Conservation (phyloP, 2,888 invertebrate species). For the Megamerina dolium region DNA sequence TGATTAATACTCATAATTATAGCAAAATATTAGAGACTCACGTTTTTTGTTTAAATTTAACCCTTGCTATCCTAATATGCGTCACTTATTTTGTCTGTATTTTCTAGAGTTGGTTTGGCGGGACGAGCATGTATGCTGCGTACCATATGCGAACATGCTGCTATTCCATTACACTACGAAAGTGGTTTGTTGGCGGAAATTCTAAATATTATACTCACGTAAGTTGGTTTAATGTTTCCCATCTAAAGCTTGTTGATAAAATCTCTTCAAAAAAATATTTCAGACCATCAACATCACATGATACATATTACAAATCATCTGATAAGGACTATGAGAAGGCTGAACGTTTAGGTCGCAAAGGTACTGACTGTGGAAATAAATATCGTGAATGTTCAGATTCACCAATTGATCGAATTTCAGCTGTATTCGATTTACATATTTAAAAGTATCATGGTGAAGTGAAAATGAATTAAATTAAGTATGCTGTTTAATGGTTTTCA, state of each 20-base stretch:
- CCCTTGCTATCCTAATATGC: no score
- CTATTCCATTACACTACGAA: conserved; percentile 60
- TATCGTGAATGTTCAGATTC: conserved; percentile 34
- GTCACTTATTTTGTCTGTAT: no score
- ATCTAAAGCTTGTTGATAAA: no score
- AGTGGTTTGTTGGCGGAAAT: conserved; percentile 70
- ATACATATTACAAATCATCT: conserved; percentile 55
- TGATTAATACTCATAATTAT: no score
- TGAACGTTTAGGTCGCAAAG: conserved; percentile 57
- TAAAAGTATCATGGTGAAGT: no score
- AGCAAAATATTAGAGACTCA: no score
- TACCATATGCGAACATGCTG: conserved; percentile 70
- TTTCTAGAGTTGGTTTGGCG: conserved; percentile 60
- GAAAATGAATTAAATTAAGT: no score
- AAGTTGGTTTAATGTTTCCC: conserved; percentile 40
- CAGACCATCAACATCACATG: conserved; percentile 65
- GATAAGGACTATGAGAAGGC: conserved; percentile 67
- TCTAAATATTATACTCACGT: conserved; percentile 69
- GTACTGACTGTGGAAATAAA: conserved; percentile 30
- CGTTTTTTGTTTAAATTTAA: no score
- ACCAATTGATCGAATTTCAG: conserved; percentile 32
- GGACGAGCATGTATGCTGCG: conserved; percentile 67
- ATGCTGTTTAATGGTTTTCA: no score
- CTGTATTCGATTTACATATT: conserved; percentile 24
- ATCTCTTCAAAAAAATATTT: conserved; percentile 19